phyloP scores from a whole-genome alignment of 2,113 vertebrate genomes.

The Psittacara wagleri region DNA sequence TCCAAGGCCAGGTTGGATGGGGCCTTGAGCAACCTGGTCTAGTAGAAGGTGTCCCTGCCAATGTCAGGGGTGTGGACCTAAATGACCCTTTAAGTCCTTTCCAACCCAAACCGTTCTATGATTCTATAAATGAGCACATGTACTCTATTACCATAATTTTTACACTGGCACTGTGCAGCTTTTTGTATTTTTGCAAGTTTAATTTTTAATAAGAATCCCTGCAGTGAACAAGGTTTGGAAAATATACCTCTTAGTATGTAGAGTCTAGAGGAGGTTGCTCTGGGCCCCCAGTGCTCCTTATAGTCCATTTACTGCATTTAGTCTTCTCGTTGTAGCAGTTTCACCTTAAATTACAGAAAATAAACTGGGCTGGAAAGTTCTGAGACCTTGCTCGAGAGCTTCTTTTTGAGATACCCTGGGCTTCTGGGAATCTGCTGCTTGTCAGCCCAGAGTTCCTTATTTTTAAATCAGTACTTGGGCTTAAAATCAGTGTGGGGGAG shows the following conservation, averaged over 20 bases:
- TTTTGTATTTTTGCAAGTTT: background rate
- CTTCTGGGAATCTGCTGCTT: conserved; percentile 19
- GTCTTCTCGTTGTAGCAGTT: background rate
- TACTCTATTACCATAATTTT: background rate
- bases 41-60: background rate
- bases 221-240: background rate
- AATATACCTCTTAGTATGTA: background rate
- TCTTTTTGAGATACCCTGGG: background rate
- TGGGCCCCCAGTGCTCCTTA: background rate
- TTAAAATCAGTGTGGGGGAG: background rate
- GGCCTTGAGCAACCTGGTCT: background rate
- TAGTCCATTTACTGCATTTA: background rate
- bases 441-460: background rate
- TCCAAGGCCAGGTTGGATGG: background rate
- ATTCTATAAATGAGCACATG: background rate
- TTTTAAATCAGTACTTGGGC: background rate
- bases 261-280: background rate
- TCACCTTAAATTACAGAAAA: conserved; percentile 40
- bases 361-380: background rate
- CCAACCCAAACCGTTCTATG: background rate
- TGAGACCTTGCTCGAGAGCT: conserved; percentile 15
- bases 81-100: background rate
- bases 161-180: background rate
- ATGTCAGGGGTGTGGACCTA: background rate
- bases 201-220: background rate